Percentiles rank a stretch among this genome's conserved stretches.
These are phyloP conservation scores for Pantherophis guttatus DNA, from an alignment of 2,113 vertebrate genomes.

Conservation along the genomic window DNA sequence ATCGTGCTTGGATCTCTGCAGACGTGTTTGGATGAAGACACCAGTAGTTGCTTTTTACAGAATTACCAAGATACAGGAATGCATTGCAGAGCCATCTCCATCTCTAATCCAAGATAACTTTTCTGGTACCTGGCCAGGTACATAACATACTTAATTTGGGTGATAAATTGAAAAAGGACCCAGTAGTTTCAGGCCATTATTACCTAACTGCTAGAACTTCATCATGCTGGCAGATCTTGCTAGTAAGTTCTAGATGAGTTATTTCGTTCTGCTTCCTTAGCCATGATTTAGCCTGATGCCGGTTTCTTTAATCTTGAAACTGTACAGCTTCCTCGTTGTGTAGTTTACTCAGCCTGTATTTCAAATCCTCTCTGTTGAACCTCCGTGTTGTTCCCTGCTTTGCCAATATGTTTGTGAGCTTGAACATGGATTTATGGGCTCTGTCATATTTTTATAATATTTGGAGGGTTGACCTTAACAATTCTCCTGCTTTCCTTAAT, in stretches of 20 bases:
- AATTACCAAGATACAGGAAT: neutral
- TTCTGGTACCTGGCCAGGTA: neutral
- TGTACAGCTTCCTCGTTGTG: neutral
- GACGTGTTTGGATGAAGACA: neutral
- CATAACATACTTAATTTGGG: neutral
- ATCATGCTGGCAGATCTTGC: neutral
- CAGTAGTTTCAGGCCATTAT: neutral
- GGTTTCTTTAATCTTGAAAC: conserved; percentile 2
- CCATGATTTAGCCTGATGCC: neutral
- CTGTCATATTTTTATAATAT: conserved; percentile 22
- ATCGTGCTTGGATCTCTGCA: neutral
- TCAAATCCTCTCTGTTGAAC: conserved; percentile 5
- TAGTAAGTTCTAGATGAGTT: neutral
- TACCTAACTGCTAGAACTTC: neutral
- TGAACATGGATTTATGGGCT: conserved; percentile 9
- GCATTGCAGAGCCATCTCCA: neutral
- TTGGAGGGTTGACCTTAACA: neutral
- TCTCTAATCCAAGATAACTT: neutral
- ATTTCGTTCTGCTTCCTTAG: neutral
- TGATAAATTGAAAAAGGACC: neutral
- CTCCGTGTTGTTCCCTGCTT: conserved; percentile 9
- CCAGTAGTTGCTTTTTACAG: neutral
- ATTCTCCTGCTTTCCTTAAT: neutral
- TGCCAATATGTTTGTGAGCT: conserved; percentile 10
- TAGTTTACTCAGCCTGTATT: conserved; percentile 1